Evolutionary conservation across 1,140 invertebrate species (phyloP), one percentile per base, ranked within the genome.

Genomic region (Phocides pigmalion): DNA sequence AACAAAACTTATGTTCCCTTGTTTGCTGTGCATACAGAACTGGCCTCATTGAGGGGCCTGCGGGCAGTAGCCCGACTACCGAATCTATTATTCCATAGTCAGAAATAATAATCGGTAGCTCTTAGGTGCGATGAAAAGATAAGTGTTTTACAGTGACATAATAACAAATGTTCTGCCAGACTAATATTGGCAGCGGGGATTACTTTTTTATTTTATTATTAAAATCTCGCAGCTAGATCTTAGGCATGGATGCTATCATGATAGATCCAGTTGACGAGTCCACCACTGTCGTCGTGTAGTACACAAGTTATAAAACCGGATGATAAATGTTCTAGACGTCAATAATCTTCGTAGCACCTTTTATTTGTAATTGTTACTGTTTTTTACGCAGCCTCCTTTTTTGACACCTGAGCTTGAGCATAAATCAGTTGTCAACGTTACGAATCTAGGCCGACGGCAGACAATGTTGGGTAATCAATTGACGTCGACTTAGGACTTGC

Each of bases 371-470:
- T 80, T 81, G 84, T 69, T 76, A 72, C 62, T 75, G 47, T 79
- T 83, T 83, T 82, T 87, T 79, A 50, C 72, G 51, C 51, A 67
- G 69, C 74, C 68, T 70, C 50, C 49, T 68, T 66, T 82, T 77
- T 84, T 89, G 84, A 87, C 86, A 89, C 83, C 82, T 84, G 81
- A 83, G 82, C 56, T 68, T 42, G 62, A 66, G 65, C 65, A 90
- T 90, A 87, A 87, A 90, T 90, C 87, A 85, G 81, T 83, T 90
- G 87, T 90, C 86, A 85, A 79, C 74, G 76, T 75, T 64, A 73
- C 63, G 76, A 79, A 82, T 82, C 74, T 88, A 71, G 83, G 76
- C 66, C 73, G 81, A 74, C 72, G 71, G 61, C 70, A 64, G 66
- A 85, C 77, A 78, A 82, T 80, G 76, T 68, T 66, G 46, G 62